Conservation (phyloP, 2,888 invertebrate species). For the Gonocerus acuteangulatus region DNA sequence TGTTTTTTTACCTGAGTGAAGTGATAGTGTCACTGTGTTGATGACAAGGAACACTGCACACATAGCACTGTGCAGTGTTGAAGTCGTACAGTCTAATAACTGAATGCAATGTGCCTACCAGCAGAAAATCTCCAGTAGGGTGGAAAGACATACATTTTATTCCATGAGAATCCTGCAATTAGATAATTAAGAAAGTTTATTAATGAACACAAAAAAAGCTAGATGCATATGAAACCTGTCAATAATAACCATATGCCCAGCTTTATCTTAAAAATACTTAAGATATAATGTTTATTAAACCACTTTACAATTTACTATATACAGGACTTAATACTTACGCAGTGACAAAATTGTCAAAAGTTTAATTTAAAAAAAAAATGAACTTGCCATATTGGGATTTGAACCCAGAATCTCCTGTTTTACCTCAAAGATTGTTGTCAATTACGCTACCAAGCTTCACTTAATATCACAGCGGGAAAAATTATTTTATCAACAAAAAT, state of each 20-base stretch:
- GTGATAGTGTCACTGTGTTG: constrained; percentile 73
- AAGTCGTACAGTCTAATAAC: constrained; percentile 87
- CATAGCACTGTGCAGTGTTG: constrained; percentile 91
- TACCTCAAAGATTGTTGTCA: too few species aligned
- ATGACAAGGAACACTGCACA: constrained; percentile 78
- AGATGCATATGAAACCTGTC: neutral
- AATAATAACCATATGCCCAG: neutral
- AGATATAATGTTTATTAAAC: too few species aligned
- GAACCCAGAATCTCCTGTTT: too few species aligned
- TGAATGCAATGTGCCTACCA: constrained; percentile 88
- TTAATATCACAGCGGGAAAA: too few species aligned
- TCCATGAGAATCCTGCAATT: constrained; percentile 76
- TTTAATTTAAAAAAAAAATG: too few species aligned
- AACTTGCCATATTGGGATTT: too few species aligned
- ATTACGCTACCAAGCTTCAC: too few species aligned
- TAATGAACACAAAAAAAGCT: neutral
- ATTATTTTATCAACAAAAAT: too few species aligned
- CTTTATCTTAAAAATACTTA: neutral
- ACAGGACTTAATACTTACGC: too few species aligned
- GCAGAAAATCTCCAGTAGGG: constrained; percentile 87
- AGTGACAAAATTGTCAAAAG: too few species aligned
- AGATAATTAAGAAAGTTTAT: neutral
- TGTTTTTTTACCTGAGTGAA: constrained; percentile 61
- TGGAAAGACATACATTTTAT: constrained; percentile 88
- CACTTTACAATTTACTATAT: too few species aligned